Evolutionary conservation across 2,113 vertebrate genomes (phyloP).

Genomic region (Galeopterus variegatus): DNA sequence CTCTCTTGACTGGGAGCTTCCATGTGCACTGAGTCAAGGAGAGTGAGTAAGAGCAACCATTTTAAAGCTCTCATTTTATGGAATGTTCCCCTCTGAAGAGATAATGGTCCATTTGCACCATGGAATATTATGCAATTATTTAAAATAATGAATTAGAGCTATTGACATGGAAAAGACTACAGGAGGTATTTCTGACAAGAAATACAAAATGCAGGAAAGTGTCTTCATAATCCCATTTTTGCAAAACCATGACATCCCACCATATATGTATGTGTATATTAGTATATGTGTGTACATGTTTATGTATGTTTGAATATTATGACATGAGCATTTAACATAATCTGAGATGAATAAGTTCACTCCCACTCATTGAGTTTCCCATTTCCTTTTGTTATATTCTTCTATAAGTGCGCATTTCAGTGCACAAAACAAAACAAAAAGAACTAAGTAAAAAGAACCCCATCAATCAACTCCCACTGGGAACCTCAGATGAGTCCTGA

Average conservation of each 20-base stretch:
- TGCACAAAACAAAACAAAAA: neutral
- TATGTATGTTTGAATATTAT: neutral
- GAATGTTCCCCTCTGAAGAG: neutral
- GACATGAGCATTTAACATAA: neutral
- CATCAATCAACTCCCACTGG: neutral
- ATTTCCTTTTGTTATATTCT: slow-evolving; percentile 14
- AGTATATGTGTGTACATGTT: neutral
- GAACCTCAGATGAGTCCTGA: neutral
- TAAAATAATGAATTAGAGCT: slow-evolving; percentile 39
- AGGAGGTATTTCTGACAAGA: neutral
- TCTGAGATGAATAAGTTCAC: neutral
- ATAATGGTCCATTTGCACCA: neutral
- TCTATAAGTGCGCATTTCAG: neutral
- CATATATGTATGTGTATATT: neutral
- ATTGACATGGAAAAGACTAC: neutral
- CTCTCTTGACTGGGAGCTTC: neutral
- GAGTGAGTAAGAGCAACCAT: neutral
- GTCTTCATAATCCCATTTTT: neutral
- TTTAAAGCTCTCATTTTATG: neutral
- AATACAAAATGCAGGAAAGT: neutral
- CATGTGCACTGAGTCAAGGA: neutral
- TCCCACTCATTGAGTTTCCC: neutral
- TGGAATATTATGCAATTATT: neutral
- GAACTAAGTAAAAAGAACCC: neutral
- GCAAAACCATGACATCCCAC: neutral